These are phyloP conservation scores for Enteromius treurensis DNA, from an alignment of 2,797 vertebrate species.

Conservation along the genomic window DNA sequence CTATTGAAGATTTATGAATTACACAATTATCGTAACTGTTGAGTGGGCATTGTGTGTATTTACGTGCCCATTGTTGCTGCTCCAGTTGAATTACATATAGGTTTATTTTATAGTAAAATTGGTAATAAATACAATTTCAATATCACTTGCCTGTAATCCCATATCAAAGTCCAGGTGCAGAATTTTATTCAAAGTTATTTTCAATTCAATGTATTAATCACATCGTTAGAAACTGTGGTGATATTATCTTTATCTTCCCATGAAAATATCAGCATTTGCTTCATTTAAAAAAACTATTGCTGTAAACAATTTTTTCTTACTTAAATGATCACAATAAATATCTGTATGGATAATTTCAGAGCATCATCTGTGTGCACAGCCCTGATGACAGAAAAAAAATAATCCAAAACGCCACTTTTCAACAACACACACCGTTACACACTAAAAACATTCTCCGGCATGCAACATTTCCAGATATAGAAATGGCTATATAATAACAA, in stretches of 20 bases:
- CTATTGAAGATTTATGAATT: constrained; percentile 40
- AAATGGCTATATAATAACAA: constrained; percentile 26
- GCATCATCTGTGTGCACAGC: background rate
- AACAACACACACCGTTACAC: background rate
- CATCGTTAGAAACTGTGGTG: background rate
- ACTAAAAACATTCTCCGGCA: background rate
- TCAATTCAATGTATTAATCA: background rate
- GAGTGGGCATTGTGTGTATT: constrained; percentile 4
- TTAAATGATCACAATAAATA: background rate
- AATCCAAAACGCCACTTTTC: background rate
- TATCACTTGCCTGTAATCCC: background rate
- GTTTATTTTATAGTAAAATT: no score
- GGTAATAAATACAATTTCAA: background rate
- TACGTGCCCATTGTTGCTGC: background rate
- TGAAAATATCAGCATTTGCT: background rate
- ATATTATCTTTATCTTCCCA: background rate
- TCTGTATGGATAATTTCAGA: constrained; percentile 12
- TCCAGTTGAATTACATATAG: background rate
- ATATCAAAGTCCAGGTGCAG: background rate
- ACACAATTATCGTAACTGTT: background rate
- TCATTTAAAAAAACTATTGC: background rate
- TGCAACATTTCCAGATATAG: background rate
- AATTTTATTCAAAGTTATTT: background rate
- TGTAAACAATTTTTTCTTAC: background rate
- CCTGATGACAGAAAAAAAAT: background rate